Evolutionary conservation across 2,113 vertebrate species (phyloP), one percentile per base, ranked within the genome.

Genomic region (Penelope pileata): DNA sequence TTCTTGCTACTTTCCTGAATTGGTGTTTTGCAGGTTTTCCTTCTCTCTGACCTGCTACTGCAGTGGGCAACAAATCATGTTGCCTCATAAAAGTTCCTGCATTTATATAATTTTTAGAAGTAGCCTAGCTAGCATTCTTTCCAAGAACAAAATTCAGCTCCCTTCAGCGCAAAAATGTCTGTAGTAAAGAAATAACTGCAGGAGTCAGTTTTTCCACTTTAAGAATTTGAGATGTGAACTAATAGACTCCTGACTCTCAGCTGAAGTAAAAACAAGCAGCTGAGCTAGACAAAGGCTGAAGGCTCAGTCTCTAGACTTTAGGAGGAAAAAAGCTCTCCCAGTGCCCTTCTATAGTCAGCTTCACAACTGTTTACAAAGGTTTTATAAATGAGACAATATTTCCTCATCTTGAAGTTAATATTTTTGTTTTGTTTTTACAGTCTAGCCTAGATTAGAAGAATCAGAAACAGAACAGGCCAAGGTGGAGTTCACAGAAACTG

Each of bases 131-230:
- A 76, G 50, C 38, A 16, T 30, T 77, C 30, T 82, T 48, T 68
- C 29, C 8, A 88, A 67, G 6, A 26, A 85, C 81, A 89, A 74
- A 36, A 26, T 7, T 40, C 12, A 50, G 7, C 54, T 94, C 77
- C 40, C 72, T 38, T 56, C 11, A 77, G 63, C 1, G 32, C 27
- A 45, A 69, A 62, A n/a, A 40, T 0, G 3, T 4, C n/a, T 62
- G 14, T 54, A 90, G 32, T 40, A 56, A 78, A 87, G 53, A 72
- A 10, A 10, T 67, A 77, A 86, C 48, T 56, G 43, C 66, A 93
- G 50, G 19, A 93, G 50, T 93, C 83, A 74, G 18, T 38, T 96
- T 93, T 96, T 80, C 54, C 72, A 90, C n/a, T 85, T 47, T 40
- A 91, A 74, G 50, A 86, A 74, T 77, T 23, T 45, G 42, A 86